Evolutionary conservation across 1,140 invertebrate genomes (phyloP).

Genomic region (Xylocopa sonorina): DNA sequence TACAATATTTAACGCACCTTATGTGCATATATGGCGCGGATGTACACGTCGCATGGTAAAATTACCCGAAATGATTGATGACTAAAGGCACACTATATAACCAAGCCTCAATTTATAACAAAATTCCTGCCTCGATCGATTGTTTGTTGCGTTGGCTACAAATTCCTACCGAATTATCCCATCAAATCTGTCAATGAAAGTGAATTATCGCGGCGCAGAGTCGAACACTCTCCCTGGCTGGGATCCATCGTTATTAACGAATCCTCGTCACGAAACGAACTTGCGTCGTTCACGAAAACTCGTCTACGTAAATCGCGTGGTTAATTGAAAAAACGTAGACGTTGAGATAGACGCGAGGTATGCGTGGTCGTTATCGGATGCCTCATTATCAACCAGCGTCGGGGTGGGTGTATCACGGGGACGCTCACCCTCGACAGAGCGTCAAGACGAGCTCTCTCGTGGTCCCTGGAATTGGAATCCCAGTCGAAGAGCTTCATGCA

Average conservation of each 20-base stretch:
- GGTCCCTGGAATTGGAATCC: slow-evolving; percentile 60
- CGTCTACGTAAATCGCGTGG: neutral
- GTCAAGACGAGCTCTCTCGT: slow-evolving; percentile 44
- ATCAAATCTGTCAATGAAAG: neutral
- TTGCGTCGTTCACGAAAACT: neutral
- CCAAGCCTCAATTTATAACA: slow-evolving; percentile 10
- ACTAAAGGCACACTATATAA: neutral
- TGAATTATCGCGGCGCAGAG: too few relatives aligned
- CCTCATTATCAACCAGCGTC: slow-evolving; percentile 22
- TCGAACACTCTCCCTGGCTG: too few relatives aligned
- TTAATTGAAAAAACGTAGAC: slow-evolving; percentile 7
- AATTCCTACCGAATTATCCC: neutral
- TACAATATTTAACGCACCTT: neutral
- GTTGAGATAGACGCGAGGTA: neutral
- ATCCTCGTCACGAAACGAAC: neutral
- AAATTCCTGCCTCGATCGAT: slow-evolving; percentile 5
- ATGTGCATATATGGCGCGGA: neutral
- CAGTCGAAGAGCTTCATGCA: slow-evolving; percentile 43
- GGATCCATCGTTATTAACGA: too few relatives aligned
- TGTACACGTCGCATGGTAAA: neutral
- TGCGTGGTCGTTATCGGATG: slow-evolving; percentile 13
- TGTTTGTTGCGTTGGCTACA: neutral
- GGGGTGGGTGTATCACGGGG: slow-evolving; percentile 7
- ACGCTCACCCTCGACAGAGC: neutral
- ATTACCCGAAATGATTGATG: slow-evolving; percentile 15